Evolutionary conservation across 2,113 vertebrate species (phyloP).

Genomic region (Mola mola): DNA sequence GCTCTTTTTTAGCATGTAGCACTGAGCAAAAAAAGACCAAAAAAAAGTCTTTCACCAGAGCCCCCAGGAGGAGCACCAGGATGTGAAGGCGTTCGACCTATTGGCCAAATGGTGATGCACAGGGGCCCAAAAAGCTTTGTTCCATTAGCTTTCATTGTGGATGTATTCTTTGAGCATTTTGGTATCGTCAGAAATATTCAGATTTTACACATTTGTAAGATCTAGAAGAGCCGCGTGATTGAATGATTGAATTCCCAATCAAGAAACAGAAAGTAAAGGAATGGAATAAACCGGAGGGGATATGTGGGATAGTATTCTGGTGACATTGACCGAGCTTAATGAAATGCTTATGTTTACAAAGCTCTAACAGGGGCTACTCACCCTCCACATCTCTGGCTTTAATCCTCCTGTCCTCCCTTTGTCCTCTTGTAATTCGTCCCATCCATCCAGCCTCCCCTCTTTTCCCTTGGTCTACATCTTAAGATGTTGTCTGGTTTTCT

Average conservation of each 20-base stretch:
- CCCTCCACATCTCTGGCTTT: slow-evolving; percentile 36
- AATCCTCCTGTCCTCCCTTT: slow-evolving; percentile 25
- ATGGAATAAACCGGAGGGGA: background rate
- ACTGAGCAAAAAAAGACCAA: background rate
- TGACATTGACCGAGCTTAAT: slow-evolving; percentile 50
- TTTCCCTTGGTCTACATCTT: too few species aligned
- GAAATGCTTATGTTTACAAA: slow-evolving; percentile 56
- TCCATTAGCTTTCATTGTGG: too few species aligned
- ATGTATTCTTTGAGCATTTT: too few species aligned
- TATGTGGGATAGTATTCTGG: slow-evolving; percentile 34
- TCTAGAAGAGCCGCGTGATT: too few species aligned
- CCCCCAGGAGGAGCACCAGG: background rate
- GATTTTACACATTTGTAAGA: too few species aligned
- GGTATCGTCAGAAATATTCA: too few species aligned
- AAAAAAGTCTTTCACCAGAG: too few species aligned
- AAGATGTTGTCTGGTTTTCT: too few species aligned
- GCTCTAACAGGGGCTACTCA: slow-evolving; percentile 36
- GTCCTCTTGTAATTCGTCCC: slow-evolving; percentile 21
- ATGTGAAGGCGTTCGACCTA: too few species aligned
- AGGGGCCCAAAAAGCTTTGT: too few species aligned
- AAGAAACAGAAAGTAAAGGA: background rate
- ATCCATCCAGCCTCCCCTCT: slow-evolving; percentile 20
- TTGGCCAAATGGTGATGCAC: too few species aligned
- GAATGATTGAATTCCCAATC: too few species aligned
- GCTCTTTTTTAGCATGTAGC: background rate